Conservation (phyloP, 2,113 vertebrate genomes). For the Marcusenius ussheri region DNA sequence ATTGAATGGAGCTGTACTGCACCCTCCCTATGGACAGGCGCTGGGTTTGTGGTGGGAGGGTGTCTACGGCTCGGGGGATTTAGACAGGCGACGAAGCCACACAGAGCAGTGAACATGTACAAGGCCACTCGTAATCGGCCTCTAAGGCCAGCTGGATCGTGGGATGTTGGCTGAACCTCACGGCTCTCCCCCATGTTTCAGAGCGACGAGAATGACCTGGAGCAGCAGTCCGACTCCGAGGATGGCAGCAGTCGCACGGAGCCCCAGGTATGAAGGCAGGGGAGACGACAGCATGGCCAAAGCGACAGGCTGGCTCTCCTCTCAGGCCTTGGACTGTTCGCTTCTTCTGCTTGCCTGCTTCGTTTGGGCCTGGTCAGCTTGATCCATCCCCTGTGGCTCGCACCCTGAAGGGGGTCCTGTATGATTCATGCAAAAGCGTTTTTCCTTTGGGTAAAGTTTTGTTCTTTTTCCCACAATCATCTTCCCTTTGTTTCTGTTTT, state of each 20-base stretch:
- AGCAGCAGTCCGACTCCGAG: constrained; percentile 86
- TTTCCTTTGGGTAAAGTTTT: not conserved
- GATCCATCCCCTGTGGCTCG: constrained; percentile 21
- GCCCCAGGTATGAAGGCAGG: constrained; percentile 65
- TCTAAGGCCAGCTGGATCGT: not conserved
- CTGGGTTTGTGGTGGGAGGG: not conserved
- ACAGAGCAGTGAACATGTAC: not conserved
- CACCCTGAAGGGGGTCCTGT: constrained; percentile 13
- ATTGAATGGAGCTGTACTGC: not conserved
- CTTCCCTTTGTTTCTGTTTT: not conserved
- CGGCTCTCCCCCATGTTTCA: constrained; percentile 38
- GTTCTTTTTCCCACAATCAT: not conserved
- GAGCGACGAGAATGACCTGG: constrained; percentile 94
- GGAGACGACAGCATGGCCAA: not conserved
- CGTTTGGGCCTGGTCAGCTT: constrained; percentile 10
- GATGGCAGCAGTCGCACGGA: constrained; percentile 84
- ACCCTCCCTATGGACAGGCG: not conserved
- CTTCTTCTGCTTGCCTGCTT: not conserved
- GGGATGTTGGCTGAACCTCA: not conserved
- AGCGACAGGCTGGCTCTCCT: not conserved
- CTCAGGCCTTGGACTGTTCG: not conserved
- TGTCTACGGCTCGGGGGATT: not conserved
- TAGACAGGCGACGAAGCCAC: not conserved
- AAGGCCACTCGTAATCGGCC: not conserved
- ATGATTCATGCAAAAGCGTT: not conserved